Evolutionary conservation across 1,140 invertebrate genomes (phyloP).

Genomic region (Cydia fagiglandana): DNA sequence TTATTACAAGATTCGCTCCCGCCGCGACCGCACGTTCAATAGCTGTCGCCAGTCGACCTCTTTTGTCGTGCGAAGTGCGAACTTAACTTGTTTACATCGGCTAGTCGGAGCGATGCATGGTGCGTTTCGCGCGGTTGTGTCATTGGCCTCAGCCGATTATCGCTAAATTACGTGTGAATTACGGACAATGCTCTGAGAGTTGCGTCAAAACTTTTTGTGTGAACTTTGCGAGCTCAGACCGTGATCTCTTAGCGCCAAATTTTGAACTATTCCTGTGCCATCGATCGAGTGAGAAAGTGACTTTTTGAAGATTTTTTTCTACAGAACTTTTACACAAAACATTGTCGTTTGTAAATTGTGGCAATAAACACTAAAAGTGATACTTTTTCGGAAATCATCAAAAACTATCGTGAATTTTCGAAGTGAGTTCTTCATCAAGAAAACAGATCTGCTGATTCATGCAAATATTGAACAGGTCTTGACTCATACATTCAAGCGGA

Average conservation of each 20-base stretch:
- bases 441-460: neutral
- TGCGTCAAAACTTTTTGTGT: constrained; percentile 62
- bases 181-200: constrained; percentile 63
- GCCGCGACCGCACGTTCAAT: constrained; percentile 69
- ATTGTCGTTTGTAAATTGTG: constrained; percentile 21
- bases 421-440: neutral
- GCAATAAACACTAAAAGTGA: neutral
- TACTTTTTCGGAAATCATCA: neutral
- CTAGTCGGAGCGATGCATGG: constrained; percentile 65
- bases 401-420: neutral
- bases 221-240: constrained; percentile 54
- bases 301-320: constrained; percentile 41
- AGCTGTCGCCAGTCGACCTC: constrained; percentile 65
- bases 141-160: constrained; percentile 67
- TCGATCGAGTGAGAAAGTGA: constrained; percentile 58
- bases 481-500: constrained; percentile 44
- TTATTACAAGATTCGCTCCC: constrained; percentile 77
- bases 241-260: constrained; percentile 48
- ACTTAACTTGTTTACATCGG: constrained; percentile 74
- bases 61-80: constrained; percentile 68
- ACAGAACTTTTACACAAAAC: constrained; percentile 13
- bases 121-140: constrained; percentile 70
- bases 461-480: constrained; percentile 13
- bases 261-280: constrained; percentile 55
- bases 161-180: constrained; percentile 67